phyloP scores from a whole-genome alignment of 2,888 invertebrate genomes.

The Thera obeliscata region DNA sequence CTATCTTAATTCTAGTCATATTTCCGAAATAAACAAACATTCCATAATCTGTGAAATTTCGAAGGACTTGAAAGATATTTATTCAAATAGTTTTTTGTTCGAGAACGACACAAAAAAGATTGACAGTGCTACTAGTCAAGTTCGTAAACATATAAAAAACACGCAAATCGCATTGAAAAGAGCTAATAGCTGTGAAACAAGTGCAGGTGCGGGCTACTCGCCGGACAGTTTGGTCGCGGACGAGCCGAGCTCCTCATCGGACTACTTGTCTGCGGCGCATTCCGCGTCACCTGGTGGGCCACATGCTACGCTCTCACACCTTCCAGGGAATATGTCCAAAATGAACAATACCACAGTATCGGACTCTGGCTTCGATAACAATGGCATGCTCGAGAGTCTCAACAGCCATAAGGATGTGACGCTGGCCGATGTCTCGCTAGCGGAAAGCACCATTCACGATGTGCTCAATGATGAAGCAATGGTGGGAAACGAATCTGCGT shows the following conservation, averaged over 20 bases:
- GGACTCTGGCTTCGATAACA: slow-evolving; percentile 79
- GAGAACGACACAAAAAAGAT: slow-evolving; percentile 31
- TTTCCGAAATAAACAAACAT: slow-evolving; percentile 70
- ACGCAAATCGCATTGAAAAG: slow-evolving; percentile 13
- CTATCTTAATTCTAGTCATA: slow-evolving; percentile 72
- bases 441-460: slow-evolving; percentile 75
- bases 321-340: slow-evolving; percentile 55
- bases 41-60: slow-evolving; percentile 73
- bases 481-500: slow-evolving; percentile 52
- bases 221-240: slow-evolving; percentile 74
- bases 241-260: slow-evolving; percentile 74
- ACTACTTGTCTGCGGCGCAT: slow-evolving; percentile 73
- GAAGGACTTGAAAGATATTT: slow-evolving; percentile 51
- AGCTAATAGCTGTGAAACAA: slow-evolving; percentile 10
- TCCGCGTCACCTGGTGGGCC: slow-evolving; percentile 60
- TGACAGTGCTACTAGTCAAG: slow-evolving; percentile 45
- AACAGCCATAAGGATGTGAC: slow-evolving; percentile 71
- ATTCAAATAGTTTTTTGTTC: slow-evolving; percentile 28
- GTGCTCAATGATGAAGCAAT: slow-evolving; percentile 63
- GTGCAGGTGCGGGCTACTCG: slow-evolving; percentile 51
- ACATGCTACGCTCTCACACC: slow-evolving; percentile 57
- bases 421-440: slow-evolving; percentile 68
- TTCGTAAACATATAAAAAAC: slow-evolving; percentile 26
- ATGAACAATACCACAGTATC: slow-evolving; percentile 75
- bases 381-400: slow-evolving; percentile 68